These are phyloP conservation scores for Oxyruncus cristatus DNA, from an alignment of 2,113 vertebrate species.

Conservation along the genomic window DNA sequence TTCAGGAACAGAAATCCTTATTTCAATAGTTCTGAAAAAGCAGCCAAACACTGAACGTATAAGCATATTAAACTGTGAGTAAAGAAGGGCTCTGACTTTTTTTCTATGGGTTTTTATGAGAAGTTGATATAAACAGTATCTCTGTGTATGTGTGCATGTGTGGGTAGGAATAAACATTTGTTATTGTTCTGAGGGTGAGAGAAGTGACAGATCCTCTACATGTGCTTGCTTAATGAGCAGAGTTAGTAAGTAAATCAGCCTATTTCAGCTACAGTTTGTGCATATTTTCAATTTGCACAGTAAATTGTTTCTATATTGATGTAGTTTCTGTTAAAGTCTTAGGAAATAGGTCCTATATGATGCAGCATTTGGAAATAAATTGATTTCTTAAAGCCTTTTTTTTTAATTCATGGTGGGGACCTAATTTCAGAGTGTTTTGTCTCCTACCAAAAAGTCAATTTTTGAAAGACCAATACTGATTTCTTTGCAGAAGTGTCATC, in stretches of 20 bases:
- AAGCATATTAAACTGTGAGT: slow-evolving; percentile 46
- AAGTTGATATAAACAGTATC: not conserved
- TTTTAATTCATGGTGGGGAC: not conserved
- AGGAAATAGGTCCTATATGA: not conserved
- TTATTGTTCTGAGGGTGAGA: not conserved
- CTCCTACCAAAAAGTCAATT: not conserved
- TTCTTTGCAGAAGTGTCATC: slow-evolving; percentile 27
- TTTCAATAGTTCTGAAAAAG: slow-evolving; percentile 69
- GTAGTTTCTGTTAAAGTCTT: not conserved
- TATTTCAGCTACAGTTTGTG: not conserved
- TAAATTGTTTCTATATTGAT: not conserved
- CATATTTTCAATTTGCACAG: slow-evolving; percentile 4
- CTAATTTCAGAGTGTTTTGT: slow-evolving; percentile 7
- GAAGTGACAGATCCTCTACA: not conserved
- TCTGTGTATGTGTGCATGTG: not conserved
- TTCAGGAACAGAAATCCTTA: slow-evolving; percentile 66
- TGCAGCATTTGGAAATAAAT: slow-evolving; percentile 4
- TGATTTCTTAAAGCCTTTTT: not conserved
- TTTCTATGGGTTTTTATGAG: not conserved
- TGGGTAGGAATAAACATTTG: not conserved
- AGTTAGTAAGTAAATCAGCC: not conserved
- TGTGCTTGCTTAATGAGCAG: not conserved
- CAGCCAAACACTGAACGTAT: slow-evolving; percentile 49
- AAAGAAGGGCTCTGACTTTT: not conserved
- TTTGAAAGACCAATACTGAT: not conserved